phyloP scores from a whole-genome alignment of 2,888 invertebrate genomes.

The Hirtodrosophila trivittata region DNA sequence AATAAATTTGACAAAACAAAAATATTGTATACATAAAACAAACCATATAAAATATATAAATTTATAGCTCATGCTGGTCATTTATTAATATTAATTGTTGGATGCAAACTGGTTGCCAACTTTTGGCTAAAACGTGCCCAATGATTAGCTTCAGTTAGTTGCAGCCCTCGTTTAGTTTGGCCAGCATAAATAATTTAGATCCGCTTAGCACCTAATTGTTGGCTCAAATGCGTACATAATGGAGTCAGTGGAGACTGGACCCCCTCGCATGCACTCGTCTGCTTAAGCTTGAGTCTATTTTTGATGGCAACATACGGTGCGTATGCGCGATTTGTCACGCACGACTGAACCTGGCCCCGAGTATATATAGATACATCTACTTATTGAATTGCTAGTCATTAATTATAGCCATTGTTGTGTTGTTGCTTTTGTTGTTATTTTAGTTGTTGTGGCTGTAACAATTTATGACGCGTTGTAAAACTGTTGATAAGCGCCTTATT shows the following conservation, averaged over 20 bases:
- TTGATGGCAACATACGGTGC: slow-evolving; percentile 43
- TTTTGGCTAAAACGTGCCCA: neutral
- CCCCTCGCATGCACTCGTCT: slow-evolving; percentile 20
- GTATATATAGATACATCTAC: slow-evolving; percentile 11
- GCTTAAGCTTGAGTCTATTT: slow-evolving; percentile 7
- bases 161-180: no score
- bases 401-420: slow-evolving; percentile 50
- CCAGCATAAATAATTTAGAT: slow-evolving; percentile 39
- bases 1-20: no score
- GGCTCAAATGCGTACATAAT: slow-evolving; percentile 30
- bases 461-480: slow-evolving; percentile 36
- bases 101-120: neutral
- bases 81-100: slow-evolving; percentile 20
- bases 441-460: neutral
- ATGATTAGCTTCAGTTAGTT: no score
- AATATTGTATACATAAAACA: slow-evolving; percentile 2
- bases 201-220: slow-evolving; percentile 60
- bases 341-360: slow-evolving; percentile 51
- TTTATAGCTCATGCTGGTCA: slow-evolving; percentile 5
- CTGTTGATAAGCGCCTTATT: slow-evolving; percentile 59
- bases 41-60: neutral
- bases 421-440: neutral
- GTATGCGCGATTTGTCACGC: slow-evolving; percentile 67
- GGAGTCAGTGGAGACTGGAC: slow-evolving; percentile 17
- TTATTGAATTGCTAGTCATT: slow-evolving; percentile 38